A percentile compares a stretch with the other conserved stretches of the same genome.
phyloP scores from a whole-genome alignment of 2,113 vertebrate species.

The Lota lota region DNA sequence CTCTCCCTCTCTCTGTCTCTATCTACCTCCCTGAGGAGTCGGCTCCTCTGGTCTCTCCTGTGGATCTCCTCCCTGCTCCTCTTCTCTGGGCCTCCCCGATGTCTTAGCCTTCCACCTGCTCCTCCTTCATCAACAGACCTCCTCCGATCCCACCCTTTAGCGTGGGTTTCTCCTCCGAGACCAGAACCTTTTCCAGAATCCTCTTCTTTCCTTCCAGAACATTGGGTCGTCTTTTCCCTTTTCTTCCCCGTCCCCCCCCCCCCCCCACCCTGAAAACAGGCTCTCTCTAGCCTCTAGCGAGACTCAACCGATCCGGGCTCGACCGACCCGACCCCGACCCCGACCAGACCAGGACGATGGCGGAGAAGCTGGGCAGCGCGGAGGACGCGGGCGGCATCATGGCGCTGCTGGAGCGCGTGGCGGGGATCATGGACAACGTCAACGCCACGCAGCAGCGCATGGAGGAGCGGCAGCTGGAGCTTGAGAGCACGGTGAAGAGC shows the following conservation, averaged over 20 bases:
- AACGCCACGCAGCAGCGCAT: constrained; percentile 92
- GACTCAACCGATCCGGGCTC: not conserved
- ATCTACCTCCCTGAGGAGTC: not conserved
- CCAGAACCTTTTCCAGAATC: not conserved
- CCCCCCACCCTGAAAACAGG: not conserved
- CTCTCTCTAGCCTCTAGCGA: not conserved
- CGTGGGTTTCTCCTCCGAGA: not conserved
- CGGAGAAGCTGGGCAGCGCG: constrained; percentile 76
- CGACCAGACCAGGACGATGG: constrained; percentile 45
- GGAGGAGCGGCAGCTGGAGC: constrained; percentile 87
- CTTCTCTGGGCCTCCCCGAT: not conserved
- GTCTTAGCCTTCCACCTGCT: not conserved
- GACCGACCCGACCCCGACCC: not conserved
- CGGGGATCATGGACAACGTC: constrained; percentile 88
- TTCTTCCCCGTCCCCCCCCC: too few species aligned
- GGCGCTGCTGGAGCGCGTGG: constrained; percentile 89
- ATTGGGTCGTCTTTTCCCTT: not conserved
- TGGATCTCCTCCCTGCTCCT: not conserved
- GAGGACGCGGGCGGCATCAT: constrained; percentile 85
- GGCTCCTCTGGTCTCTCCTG: not conserved
- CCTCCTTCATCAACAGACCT: not conserved
- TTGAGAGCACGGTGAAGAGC: constrained; percentile 86
- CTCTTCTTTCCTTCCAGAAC: not conserved
- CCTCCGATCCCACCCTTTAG: too few species aligned
- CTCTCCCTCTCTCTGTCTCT: constrained; percentile 11